These are phyloP conservation scores for Cantharis rustica DNA, from an alignment of 2,888 invertebrate species.

Conservation along the genomic window DNA sequence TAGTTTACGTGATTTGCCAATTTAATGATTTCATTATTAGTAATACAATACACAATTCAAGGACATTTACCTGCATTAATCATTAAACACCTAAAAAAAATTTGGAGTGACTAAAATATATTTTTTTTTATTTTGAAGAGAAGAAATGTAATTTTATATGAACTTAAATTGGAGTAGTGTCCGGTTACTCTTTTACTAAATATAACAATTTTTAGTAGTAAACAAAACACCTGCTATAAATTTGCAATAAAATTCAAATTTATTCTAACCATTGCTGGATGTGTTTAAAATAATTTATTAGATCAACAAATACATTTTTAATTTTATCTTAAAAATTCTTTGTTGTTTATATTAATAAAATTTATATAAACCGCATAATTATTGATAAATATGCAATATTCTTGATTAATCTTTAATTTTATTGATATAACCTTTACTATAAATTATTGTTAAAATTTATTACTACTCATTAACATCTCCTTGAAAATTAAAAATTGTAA, in stretches of 20 bases:
- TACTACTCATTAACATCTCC: background rate
- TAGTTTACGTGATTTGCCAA: conserved; percentile 9
- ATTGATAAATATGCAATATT: background rate
- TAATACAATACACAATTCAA: background rate
- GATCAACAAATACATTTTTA: background rate
- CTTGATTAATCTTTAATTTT: background rate
- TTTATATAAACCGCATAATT: background rate
- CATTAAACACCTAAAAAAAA: background rate
- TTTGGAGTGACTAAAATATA: background rate
- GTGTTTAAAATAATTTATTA: background rate
- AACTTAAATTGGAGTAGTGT: background rate
- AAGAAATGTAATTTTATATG: background rate
- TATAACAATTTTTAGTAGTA: background rate
- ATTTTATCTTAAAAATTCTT: background rate
- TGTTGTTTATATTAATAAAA: background rate
- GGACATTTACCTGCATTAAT: background rate
- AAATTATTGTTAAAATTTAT: background rate
- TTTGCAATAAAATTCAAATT: background rate
- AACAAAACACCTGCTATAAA: background rate
- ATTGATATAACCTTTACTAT: background rate
- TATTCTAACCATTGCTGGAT: background rate
- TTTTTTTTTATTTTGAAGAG: background rate
- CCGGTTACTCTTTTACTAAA: background rate
- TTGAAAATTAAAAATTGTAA: background rate
- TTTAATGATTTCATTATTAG: background rate